Percentiles rank a stretch among this genome's conserved stretches.
phyloP scores from a whole-genome alignment of 2,797 vertebrate species.

The Atherinosoma microstoma region DNA sequence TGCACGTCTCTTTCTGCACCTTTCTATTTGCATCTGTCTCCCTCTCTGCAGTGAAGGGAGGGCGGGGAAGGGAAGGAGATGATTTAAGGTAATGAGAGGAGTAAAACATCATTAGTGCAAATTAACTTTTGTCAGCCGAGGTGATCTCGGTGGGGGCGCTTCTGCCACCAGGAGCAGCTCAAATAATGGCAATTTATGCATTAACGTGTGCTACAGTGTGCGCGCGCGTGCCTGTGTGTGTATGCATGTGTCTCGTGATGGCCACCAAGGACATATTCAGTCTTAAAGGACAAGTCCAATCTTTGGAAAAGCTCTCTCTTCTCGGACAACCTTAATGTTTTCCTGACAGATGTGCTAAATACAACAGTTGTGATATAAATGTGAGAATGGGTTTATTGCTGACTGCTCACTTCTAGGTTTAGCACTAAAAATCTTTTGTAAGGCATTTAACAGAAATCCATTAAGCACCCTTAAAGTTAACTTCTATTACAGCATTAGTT shows the following conservation, averaged over 20 bases:
- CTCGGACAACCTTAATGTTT: constrained; percentile 43
- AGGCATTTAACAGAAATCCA: constrained; percentile 15
- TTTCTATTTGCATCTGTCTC: constrained; percentile 52
- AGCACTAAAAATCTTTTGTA: constrained; percentile 15
- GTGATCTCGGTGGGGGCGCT: constrained; percentile 84
- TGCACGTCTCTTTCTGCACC: constrained; percentile 37
- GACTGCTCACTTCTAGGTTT: constrained; percentile 1
- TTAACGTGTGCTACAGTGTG: constrained; percentile 66
- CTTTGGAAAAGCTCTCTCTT: constrained; percentile 58
- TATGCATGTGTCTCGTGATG: constrained; percentile 46
- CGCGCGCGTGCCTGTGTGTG: constrained; percentile 37
- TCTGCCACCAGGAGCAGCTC: constrained; percentile 81
- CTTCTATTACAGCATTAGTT: constrained; percentile 1
- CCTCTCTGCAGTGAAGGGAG: constrained; percentile 47
- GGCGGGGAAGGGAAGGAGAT: constrained; percentile 69
- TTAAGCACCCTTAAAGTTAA: constrained; percentile 1
- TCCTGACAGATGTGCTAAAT: constrained; percentile 18
- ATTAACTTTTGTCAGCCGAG: constrained; percentile 89
- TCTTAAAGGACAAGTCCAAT: constrained; percentile 71
- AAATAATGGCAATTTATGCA: constrained; percentile 85
- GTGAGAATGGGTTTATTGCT: constrained; percentile 4
- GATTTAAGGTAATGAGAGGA: constrained; percentile 89
- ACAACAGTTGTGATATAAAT: constrained; percentile 18
- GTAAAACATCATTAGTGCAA: constrained; percentile 89
- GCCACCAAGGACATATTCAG: constrained; percentile 74